These are phyloP conservation scores for Odontocolon sp. DNA, from an alignment of 2,888 invertebrate species.

Conservation along the genomic window DNA sequence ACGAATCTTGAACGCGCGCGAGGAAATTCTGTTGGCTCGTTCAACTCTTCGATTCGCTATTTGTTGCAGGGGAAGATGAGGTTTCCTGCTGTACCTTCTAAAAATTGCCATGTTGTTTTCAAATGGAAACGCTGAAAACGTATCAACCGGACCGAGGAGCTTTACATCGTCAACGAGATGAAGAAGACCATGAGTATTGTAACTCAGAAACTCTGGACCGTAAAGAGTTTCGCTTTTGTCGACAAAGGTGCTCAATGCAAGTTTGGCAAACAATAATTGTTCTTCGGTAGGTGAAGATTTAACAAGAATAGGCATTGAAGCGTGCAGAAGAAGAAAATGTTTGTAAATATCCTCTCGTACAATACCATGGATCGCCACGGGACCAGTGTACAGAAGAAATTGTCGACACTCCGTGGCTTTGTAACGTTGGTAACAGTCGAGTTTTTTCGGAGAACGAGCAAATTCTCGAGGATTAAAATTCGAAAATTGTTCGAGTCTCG, in stretches of 20 bases:
- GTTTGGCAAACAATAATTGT: constrained; percentile 16
- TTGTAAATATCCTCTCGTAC: background rate
- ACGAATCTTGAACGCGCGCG: background rate
- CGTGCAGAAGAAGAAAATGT: constrained; percentile 29
- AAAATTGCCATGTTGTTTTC: constrained; percentile 29
- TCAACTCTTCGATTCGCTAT: constrained; percentile 16
- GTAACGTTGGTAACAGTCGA: background rate
- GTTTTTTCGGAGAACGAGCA: background rate
- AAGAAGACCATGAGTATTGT: constrained; percentile 27
- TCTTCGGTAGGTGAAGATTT: background rate
- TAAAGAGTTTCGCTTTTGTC: background rate
- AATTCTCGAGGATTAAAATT: constrained; percentile 27
- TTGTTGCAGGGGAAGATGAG: constrained; percentile 4
- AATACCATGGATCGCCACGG: constrained; percentile 6
- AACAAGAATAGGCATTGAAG: constrained; percentile 7
- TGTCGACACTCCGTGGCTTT: constrained; percentile 27
- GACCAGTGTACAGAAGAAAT: constrained; percentile 20
- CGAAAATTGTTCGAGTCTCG: background rate
- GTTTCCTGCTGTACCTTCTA: constrained; percentile 5
- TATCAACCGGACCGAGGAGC: constrained; percentile 4
- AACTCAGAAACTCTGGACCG: constrained; percentile 4
- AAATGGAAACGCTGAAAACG: constrained; percentile 24
- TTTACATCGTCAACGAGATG: constrained; percentile 33
- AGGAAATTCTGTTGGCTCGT: background rate
- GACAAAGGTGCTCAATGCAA: constrained; percentile 7